These are phyloP conservation scores for Drosophila bipectinata DNA, from an alignment of 1,140 invertebrate genomes.

Conservation along the genomic window DNA sequence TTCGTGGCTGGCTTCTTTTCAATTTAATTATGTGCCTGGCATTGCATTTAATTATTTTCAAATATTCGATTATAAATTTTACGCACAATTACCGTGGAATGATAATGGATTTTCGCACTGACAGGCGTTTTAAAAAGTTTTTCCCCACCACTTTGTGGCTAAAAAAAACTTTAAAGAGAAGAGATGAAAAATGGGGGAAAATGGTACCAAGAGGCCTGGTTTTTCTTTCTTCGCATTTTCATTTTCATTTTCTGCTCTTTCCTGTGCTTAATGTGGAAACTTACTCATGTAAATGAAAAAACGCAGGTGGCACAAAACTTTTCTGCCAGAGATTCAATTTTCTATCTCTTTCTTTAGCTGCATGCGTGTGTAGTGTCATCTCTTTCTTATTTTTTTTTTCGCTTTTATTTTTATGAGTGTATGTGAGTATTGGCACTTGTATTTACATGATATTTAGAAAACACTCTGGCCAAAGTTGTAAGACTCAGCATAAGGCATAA, in stretches of 20 bases:
- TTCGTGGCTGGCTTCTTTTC: conserved; percentile 11
- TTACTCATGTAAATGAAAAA: conserved; percentile 80
- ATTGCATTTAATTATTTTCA: conserved; percentile 33
- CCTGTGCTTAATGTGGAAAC: conserved; percentile 69
- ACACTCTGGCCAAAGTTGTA: conserved; percentile 43
- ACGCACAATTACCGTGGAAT: conserved; percentile 34
- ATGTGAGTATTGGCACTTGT: conserved; percentile 61
- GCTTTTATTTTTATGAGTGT: neutral
- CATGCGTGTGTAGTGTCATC: conserved; percentile 5
- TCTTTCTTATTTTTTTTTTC: neutral
- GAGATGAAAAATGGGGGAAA: neutral
- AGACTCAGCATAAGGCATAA: conserved; percentile 20
- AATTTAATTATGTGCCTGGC: conserved; percentile 17
- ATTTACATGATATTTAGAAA: conserved; percentile 64
- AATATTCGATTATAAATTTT: conserved; percentile 37
- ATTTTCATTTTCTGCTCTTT: conserved; percentile 31
- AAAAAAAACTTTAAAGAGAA: conserved; percentile 11
- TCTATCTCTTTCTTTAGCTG: neutral
- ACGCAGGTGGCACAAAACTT: conserved; percentile 72
- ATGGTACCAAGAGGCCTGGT: conserved; percentile 50
- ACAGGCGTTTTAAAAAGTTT: conserved; percentile 18
- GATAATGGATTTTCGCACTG: conserved; percentile 15
- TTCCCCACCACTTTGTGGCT: neutral
- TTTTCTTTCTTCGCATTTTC: conserved; percentile 31
- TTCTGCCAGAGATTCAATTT: conserved; percentile 25